These are phyloP conservation scores for Thumatha senex DNA, from an alignment of 2,888 invertebrate species.

Conservation along the genomic window DNA sequence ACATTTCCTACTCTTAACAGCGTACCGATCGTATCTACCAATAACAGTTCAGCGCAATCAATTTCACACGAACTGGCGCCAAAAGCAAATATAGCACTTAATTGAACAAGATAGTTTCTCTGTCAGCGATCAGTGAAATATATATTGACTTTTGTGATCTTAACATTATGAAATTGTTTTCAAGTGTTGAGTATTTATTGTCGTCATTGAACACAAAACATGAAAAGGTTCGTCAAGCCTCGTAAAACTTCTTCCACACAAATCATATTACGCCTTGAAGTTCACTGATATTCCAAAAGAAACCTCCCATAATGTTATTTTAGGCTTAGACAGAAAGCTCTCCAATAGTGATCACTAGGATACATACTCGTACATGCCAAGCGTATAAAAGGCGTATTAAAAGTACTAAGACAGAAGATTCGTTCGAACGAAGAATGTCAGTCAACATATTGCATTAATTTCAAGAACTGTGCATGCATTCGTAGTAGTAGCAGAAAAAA, in stretches of 20 bases:
- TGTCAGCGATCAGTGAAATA: not conserved
- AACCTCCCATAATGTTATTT: too few relatives aligned
- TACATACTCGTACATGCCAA: too few relatives aligned
- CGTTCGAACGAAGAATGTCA: too few relatives aligned
- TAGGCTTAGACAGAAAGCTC: too few relatives aligned
- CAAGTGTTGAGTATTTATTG: not conserved
- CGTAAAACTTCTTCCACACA: too few relatives aligned
- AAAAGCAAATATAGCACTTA: constrained; percentile 30
- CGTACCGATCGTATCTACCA: constrained; percentile 17
- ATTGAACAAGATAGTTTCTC: constrained; percentile 10
- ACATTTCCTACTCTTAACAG: constrained; percentile 14
- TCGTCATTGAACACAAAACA: too few relatives aligned
- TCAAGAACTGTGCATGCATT: not conserved
- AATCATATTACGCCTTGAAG: not conserved
- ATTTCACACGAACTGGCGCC: constrained; percentile 22
- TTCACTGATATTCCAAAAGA: too few relatives aligned
- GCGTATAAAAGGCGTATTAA: too few relatives aligned
- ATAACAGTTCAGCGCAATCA: constrained; percentile 29
- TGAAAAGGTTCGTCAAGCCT: too few relatives aligned
- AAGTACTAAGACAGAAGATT: too few relatives aligned
- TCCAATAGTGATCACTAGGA: too few relatives aligned
- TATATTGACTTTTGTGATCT: too few relatives aligned
- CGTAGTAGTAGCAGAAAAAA: constrained; percentile 13
- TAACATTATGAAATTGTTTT: not conserved
- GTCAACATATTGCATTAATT: not conserved